Evolutionary conservation across 2,888 invertebrate species (phyloP), one percentile per base, ranked within the genome.

Genomic region (Callimorpha dominula): DNA sequence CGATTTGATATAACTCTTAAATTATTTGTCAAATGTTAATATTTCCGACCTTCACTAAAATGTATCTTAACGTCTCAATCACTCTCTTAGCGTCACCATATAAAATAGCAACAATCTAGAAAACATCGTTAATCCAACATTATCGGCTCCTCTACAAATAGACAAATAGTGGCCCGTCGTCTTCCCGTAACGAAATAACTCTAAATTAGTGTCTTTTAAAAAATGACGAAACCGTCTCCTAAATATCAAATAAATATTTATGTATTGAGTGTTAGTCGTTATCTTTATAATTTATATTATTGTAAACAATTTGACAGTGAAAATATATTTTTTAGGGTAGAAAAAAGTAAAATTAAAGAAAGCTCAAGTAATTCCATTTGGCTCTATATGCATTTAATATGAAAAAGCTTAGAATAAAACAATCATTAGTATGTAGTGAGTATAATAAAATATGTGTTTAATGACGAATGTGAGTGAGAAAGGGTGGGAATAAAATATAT

Each of bases 241-340:
- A 40, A 68, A 54, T 70, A 68, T 67, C 43, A 70, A 76, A 68
- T 68, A 74, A 64, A 76, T 73, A 70, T 71, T 52, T 71, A 69
- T 82, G 76, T 79, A 76, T 71, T 77, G 67, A 82, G 73, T 79
- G 76, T 83, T 85, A 74, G 63, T 70, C 65, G 66, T 77, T 81
- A 71, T 76, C 68, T 50, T 14, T 68, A 57, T 57, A 50, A 42
- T 68, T 43, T 81, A 73, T 71, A 42, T 52, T 20, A 15, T 65
- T 76, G 68, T 66, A 20, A 62, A 67, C 70, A 63, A 71, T 81
- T 91, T 94, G 93, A 91, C 94, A 92, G 73, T 94, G 93, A 89
- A 93, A 93, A 92, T 94, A 87, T 90, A 89, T 91, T 90, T 88
- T 87, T 85, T n/a, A 74, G 52, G 70, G 70, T 49, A 7, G 40